Conservation (phyloP, 1,140 invertebrate genomes). For the Drosophila sp. region DNA sequence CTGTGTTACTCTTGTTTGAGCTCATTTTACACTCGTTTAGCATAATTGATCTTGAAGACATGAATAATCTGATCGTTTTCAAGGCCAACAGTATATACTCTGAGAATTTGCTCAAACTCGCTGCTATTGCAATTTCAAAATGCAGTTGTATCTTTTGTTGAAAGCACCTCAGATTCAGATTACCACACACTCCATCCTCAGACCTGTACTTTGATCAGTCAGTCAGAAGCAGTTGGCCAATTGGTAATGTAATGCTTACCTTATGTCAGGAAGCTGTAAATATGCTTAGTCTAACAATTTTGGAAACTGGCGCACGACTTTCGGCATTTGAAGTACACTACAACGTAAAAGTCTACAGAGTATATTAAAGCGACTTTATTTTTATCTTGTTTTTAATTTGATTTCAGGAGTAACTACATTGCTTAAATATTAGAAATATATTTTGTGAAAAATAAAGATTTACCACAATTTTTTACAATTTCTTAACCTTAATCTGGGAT, state of each 20-base stretch:
- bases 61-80: slow-evolving; percentile 2
- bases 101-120: slow-evolving; percentile 12
- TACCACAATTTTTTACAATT: no score
- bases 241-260: slow-evolving; percentile 6
- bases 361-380: background rate
- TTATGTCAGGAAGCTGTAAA: slow-evolving; percentile 8
- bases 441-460: no score
- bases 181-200: slow-evolving; percentile 13
- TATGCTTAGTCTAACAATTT: background rate
- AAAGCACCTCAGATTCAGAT: background rate
- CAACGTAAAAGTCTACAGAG: background rate
- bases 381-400: no score
- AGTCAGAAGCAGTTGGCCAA: background rate
- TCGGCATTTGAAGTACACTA: background rate
- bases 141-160: background rate
- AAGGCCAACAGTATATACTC: background rate
- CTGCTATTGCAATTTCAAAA: slow-evolving; percentile 2
- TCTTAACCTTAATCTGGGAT: no score
- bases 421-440: no score
- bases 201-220: background rate
- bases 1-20: no score
- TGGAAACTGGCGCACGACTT: background rate
- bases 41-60: background rate
- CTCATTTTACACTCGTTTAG: slow-evolving; percentile 1
- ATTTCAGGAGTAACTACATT: no score